Base-by-base conservation (phyloP, 2,797 vertebrate genomes). In the Austrolebias charrua region DNA sequence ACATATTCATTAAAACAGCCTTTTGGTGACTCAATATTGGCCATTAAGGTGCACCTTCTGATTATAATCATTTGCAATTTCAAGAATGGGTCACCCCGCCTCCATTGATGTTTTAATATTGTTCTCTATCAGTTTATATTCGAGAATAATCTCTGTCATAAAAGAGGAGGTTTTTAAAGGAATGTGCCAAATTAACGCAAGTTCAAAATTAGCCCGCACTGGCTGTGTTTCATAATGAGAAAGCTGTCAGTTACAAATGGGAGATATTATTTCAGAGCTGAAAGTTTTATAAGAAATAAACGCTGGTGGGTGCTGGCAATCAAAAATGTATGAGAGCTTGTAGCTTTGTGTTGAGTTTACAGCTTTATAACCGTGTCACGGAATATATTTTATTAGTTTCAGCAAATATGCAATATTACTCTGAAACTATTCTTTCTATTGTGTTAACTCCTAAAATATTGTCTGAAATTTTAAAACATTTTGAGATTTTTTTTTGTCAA, bases 41-140 rank as follows among this genome's bases (percentile, higher is more conserved):
- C 86, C 88, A 84, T 90, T 91, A 91, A 90, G 84, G 80, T 78
- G 82, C 87, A 86, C 81, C 82, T 88, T 88, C 85, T 88, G 91
- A 93, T 93, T 90, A 71, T 84, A 89, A 92, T 93, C 91, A 82
- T 82, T 84, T 79, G 76, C 86, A 85, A 78, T 91, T 83, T 90
- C 79, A 82, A 79, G 81, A 89, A 88, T 76, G 85, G 81, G 60
- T 79, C 82, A 71, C 78, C 68, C 81, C 68, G 77, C 67, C 78
- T 80, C 78, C 75, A 73, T 77, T 78, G 65, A 79, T 78, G 69
- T 87, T 81, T 76, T 89, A 80, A 90, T 78, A 86, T 92, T 86
- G 86, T 85, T 77, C 86, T 61, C 86, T 86, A 79, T 90, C 90
- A 82, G 87, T 92, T 90, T 90, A 87, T 66, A 81, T 87, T 83